phyloP scores from a whole-genome alignment of 2,113 vertebrate genomes.

The Sitta europaea region DNA sequence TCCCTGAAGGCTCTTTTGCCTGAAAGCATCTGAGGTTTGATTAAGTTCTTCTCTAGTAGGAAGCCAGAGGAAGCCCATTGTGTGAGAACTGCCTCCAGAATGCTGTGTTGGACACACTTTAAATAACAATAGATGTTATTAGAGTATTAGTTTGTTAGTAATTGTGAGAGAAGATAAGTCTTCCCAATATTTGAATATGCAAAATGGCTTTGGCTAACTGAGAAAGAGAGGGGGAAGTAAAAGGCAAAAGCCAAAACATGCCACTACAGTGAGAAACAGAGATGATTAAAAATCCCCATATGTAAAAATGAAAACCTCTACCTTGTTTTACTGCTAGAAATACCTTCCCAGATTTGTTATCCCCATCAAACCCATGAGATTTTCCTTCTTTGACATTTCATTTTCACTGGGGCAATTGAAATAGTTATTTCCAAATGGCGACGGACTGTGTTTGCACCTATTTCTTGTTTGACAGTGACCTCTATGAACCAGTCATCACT shows the following conservation, averaged over 20 bases:
- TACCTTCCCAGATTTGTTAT: not conserved
- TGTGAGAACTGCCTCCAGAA: not conserved
- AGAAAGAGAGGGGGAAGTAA: not conserved
- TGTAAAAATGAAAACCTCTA: not conserved
- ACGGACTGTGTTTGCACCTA: constrained; percentile 9
- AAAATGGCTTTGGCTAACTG: not conserved
- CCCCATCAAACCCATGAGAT: not conserved
- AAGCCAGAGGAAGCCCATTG: not conserved
- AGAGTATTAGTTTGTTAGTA: not conserved
- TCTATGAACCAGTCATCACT: constrained; percentile 46
- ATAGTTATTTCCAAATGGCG: not conserved
- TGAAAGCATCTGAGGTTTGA: constrained; percentile 20
- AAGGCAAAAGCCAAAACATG: not conserved
- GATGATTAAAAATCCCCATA: not conserved
- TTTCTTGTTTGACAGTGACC: constrained; percentile 56
- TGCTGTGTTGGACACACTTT: not conserved
- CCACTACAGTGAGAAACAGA: not conserved
- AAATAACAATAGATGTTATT: constrained; percentile 22
- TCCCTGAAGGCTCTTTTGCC: constrained; percentile 9
- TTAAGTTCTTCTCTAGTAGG: constrained; percentile 6
- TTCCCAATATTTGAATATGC: constrained; percentile 32
- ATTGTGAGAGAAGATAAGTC: constrained; percentile 27
- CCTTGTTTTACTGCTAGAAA: not conserved
- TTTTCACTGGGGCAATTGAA: not conserved
- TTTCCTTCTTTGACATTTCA: not conserved